Evolutionary conservation across 2,797 vertebrate species (phyloP), one percentile per base, ranked within the genome.

Genomic region (Hippoglossus hippoglossus): DNA sequence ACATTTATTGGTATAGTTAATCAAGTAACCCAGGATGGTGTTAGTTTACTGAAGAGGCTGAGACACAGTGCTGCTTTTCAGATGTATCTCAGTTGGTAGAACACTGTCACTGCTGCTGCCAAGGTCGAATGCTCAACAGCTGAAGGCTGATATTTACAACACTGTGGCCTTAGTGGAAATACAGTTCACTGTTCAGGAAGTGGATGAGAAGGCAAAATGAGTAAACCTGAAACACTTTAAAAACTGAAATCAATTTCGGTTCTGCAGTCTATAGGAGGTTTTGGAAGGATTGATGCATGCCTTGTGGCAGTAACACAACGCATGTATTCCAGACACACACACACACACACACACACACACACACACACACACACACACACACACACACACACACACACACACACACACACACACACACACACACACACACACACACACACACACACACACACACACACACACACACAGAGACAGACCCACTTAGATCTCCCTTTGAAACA

Each of bases 401-500:
- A 55, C 24, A 47, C 44, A 61, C 41, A 21, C 41, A 16, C 24
- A 31, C 25, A 26, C 53, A 18, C 41, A 28, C 28, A 26, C 25
- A 26, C 4, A 31, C 13, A n/a, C 15, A 28, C 44, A 22, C 41
- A 25, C 22, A 54, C 52, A 26, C 25, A 55, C 24, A 47, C 44
- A 61, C 41, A 21, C 41, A 16, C 24, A 31, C 25, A 26, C 53
- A 18, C 41, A 28, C 15, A 28, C 44, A 22, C 41, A 25, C 22
- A 54, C 52, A 18, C 25, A 55, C 24, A 47, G 19, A 62, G 16
- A 24, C 46, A 31, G 6, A 56, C 54, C 8, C 54, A 56, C 44
- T 46, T 77, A 66, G 44, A 46, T 46, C 44, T 46, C 72, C 26
- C 18, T 46, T 26, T 62, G 65, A 44, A 62, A 76, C 68, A 76